Evolutionary conservation across 2,113 vertebrate genomes (phyloP), one percentile per base, ranked within the genome.

Genomic region (Phainopepla nitens): DNA sequence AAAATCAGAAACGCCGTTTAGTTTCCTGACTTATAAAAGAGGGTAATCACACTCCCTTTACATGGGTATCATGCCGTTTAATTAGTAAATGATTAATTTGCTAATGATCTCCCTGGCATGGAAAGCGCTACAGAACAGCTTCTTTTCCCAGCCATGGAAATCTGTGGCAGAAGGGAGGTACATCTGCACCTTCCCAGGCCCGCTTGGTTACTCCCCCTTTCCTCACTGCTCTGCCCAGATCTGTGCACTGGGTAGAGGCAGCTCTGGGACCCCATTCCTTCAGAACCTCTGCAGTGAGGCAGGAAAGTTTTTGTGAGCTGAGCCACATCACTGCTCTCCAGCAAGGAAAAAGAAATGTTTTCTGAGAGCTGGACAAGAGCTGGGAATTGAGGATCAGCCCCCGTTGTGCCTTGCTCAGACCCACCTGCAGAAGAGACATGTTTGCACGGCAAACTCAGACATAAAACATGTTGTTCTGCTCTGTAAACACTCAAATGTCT

Each of bases 81-180:
- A 96, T 97, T 96, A 96, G 87, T 73, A 95, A 96, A 96, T 97
- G 96, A 96, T 94, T 96, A 95, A 96, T 96, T 93, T 91, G 95
- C 93, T 96, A 97, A 95, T 96, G 96, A 96, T 96, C 89, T 97
- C 78, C 94, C 90, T 97, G 96, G 96, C 96, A 96, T 66, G 82
- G 90, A 80, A 95, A 93, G 85, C 28, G 15, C 85, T 95, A 2
- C 88, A 77, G 90, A 94, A 88, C 92, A 96, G 94, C 82, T 93
- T 90, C 90, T 94, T 83, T 73, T 51, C 85, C 79, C 94, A 91
- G 90, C 68, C 93, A 73, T 81, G 90, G 41, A 42, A 92, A 83
- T 72, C 33, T 66, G 93, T 65, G 78, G 92, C 96, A 95, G 92
- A 93, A 92, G 93, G 91, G 93, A 96, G 76, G 84, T 66, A 81